phyloP scores from a whole-genome alignment of 2,113 vertebrate genomes.

The Progne subis region DNA sequence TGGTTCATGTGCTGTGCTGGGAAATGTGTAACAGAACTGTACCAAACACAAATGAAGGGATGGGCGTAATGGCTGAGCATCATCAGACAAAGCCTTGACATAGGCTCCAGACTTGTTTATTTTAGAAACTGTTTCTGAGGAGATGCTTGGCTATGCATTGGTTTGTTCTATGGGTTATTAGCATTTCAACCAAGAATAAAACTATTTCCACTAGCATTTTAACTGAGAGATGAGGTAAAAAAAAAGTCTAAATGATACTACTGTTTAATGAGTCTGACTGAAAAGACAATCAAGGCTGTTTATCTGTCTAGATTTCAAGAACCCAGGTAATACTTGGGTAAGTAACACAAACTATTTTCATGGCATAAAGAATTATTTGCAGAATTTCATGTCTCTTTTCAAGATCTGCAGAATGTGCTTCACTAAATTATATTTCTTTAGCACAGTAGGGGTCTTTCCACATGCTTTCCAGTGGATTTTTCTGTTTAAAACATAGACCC shows the following conservation, averaged over 20 bases:
- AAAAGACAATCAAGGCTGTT: neutral
- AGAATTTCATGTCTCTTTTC: neutral
- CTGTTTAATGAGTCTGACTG: neutral
- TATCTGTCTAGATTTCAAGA: neutral
- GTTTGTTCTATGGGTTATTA: neutral
- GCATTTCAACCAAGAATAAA: neutral
- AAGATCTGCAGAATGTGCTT: neutral
- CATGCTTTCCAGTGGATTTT: neutral
- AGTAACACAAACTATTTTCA: neutral
- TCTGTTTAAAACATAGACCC: neutral
- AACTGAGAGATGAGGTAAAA: neutral
- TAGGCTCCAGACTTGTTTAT: neutral
- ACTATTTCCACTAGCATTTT: neutral
- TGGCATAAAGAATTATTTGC: neutral
- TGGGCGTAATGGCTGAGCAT: neutral
- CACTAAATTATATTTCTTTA: neutral
- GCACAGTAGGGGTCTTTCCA: neutral
- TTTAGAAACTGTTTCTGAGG: neutral
- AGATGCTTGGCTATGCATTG: neutral
- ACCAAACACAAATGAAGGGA: neutral
- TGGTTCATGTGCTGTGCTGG: neutral
- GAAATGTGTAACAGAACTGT: neutral
- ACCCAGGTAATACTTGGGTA: neutral
- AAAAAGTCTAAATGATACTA: neutral
- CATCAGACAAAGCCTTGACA: neutral